Conservation (phyloP, 2,797 vertebrate species). For the Hipposideros larvatus region DNA sequence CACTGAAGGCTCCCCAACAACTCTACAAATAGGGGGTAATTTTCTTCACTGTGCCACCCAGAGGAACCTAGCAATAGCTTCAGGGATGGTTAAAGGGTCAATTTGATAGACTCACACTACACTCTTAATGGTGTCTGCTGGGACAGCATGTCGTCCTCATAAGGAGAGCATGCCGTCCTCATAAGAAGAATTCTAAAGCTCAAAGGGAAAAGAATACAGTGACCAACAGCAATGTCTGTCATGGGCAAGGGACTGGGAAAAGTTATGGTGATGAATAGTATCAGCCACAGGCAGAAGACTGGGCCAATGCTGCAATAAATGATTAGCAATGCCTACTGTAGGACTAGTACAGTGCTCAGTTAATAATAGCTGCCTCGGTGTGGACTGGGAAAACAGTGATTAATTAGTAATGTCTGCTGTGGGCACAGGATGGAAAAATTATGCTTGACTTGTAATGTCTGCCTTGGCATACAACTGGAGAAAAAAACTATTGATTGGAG, state of each 20-base stretch:
- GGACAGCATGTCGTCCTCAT: too few relatives aligned
- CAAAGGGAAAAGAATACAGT: not conserved
- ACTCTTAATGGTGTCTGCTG: not conserved
- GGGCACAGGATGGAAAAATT: too few relatives aligned
- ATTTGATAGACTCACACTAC: not conserved
- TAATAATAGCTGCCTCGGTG: not conserved
- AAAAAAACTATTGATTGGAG: not conserved
- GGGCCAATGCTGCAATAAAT: accelerated
- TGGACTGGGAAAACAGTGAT: not conserved
- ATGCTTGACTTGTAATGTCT: too few relatives aligned
- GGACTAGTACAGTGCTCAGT: not conserved
- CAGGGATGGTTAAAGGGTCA: not conserved
- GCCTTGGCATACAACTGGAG: not conserved
- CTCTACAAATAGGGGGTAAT: not conserved
- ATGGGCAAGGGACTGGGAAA: too few relatives aligned
- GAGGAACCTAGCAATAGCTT: not conserved
- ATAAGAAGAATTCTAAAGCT: not conserved
- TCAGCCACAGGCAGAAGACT: not conserved
- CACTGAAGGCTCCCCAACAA: too few relatives aligned
- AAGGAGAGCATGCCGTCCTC: too few relatives aligned
- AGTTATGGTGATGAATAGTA: accelerated
- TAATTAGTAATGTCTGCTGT: not conserved
- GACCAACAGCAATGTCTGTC: not conserved
- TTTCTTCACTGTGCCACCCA: not conserved
- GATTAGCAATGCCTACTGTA: accelerated